Conservation (phyloP, 2,113 vertebrate genomes). For the Hemiscyllium ocellatum region DNA sequence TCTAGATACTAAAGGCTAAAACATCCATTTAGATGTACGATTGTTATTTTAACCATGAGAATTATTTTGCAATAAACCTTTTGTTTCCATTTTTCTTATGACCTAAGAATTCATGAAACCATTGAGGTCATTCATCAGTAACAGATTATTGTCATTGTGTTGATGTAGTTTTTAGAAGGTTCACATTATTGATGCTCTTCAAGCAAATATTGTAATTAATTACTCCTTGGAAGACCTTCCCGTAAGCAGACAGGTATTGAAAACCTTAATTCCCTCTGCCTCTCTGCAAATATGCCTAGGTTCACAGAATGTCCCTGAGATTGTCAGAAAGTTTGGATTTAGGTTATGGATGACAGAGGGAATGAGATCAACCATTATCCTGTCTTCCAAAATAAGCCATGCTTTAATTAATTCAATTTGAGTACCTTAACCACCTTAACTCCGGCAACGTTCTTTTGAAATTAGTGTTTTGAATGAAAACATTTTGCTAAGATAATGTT, state of each 20-base stretch:
- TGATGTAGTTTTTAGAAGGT: background rate
- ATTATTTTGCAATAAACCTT: background rate
- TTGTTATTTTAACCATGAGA: background rate
- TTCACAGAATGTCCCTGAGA: slow-evolving; percentile 30
- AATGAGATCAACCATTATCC: slow-evolving; percentile 34
- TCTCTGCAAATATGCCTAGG: slow-evolving; percentile 34
- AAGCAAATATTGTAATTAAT: slow-evolving; percentile 35
- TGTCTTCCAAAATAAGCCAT: slow-evolving; percentile 27
- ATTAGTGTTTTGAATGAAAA: slow-evolving; percentile 26
- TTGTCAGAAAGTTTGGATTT: slow-evolving; percentile 38
- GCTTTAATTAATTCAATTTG: slow-evolving; percentile 28
- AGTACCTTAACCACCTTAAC: background rate
- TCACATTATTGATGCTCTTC: slow-evolving; percentile 36
- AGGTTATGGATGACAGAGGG: slow-evolving; percentile 32
- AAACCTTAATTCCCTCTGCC: slow-evolving; percentile 30
- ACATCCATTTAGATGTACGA: background rate
- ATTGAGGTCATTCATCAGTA: slow-evolving; percentile 13
- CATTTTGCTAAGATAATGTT: slow-evolving; percentile 26
- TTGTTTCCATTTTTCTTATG: background rate
- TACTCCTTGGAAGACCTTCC: slow-evolving; percentile 12
- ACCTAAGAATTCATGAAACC: background rate
- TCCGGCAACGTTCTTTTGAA: slow-evolving; percentile 9
- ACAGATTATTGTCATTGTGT: slow-evolving; percentile 12
- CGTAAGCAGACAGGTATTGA: slow-evolving; percentile 34
- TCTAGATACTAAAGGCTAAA: background rate